These are phyloP conservation scores for Scomber japonicus DNA, from an alignment of 2,113 vertebrate genomes.

Conservation along the genomic window DNA sequence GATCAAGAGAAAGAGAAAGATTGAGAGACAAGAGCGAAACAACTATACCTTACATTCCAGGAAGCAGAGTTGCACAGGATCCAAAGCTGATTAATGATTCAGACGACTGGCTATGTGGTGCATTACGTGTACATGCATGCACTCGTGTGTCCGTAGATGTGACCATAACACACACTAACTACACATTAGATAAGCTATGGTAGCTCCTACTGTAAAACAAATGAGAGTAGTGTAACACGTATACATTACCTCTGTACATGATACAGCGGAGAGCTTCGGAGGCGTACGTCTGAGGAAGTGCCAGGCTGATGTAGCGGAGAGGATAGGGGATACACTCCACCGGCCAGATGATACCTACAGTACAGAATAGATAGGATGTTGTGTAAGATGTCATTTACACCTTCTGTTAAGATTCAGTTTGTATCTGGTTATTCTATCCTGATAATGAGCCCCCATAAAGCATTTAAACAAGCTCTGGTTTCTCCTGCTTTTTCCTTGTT, in stretches of 20 bases:
- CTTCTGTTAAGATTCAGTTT: neutral
- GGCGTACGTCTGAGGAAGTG: constrained; percentile 86
- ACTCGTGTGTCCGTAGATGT: neutral
- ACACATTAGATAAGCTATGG: neutral
- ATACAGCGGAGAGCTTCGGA: constrained; percentile 86
- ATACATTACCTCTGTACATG: constrained; percentile 85
- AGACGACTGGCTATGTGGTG: constrained; percentile 12
- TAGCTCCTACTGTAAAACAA: neutral
- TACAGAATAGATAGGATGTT: constrained; percentile 12
- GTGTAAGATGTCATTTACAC: constrained; percentile 13
- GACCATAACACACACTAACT: neutral
- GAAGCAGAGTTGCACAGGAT: constrained; percentile 43
- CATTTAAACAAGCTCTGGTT: neutral
- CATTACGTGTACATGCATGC: constrained; percentile 4
- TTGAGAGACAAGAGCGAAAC: constrained; percentile 35
- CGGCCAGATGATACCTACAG: constrained; percentile 86
- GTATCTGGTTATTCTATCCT: neutral
- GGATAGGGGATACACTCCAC: constrained; percentile 88
- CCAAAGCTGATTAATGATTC: constrained; percentile 63
- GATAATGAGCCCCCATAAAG: neutral
- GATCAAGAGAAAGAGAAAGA: constrained; percentile 33
- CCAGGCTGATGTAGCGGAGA: constrained; percentile 84
- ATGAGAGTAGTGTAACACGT: constrained; percentile 34
- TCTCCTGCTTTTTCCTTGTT: neutral
- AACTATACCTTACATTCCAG: constrained; percentile 21